Evolutionary conservation across 2,888 invertebrate genomes (phyloP).

Genomic region (Agriopis leucophaearia): DNA sequence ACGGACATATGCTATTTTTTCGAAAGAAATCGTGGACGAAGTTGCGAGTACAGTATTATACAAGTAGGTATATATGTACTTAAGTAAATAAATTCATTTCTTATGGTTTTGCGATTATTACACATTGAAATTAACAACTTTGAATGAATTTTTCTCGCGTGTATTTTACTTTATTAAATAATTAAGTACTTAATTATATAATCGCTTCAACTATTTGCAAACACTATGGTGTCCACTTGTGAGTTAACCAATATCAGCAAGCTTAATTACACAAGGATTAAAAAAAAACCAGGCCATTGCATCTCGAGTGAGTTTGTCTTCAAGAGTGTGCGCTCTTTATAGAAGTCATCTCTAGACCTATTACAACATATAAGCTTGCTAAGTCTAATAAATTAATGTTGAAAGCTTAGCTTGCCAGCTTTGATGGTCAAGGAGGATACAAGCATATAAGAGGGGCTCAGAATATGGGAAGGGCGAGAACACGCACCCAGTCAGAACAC

Average conservation of each 20-base stretch:
- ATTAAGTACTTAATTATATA: background rate
- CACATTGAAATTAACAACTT: no score
- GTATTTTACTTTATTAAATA: no score
- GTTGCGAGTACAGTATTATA: no score
- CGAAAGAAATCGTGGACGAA: no score
- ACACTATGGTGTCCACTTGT: background rate
- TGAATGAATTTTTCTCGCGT: no score
- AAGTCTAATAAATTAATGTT: conserved; percentile 23
- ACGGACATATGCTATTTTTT: no score
- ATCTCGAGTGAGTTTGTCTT: background rate
- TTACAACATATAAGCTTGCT: conserved; percentile 22
- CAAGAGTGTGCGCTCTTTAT: background rate
- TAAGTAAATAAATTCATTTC: background rate
- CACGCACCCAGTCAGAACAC: conserved; percentile 59
- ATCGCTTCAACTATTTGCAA: background rate
- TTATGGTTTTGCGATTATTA: no score
- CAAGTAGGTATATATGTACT: background rate
- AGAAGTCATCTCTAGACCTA: conserved; percentile 2
- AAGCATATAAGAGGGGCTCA: conserved; percentile 55
- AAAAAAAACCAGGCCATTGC: background rate
- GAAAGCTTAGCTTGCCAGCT: conserved; percentile 39
- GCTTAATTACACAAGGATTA: conserved; percentile 12
- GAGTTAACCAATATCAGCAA: background rate
- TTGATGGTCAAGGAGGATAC: conserved; percentile 39
- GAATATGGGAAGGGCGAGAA: conserved; percentile 57